Percentiles rank a stretch among this genome's conserved stretches.
Conservation (phyloP, 2,888 invertebrate genomes). For the Neria commutata region DNA sequence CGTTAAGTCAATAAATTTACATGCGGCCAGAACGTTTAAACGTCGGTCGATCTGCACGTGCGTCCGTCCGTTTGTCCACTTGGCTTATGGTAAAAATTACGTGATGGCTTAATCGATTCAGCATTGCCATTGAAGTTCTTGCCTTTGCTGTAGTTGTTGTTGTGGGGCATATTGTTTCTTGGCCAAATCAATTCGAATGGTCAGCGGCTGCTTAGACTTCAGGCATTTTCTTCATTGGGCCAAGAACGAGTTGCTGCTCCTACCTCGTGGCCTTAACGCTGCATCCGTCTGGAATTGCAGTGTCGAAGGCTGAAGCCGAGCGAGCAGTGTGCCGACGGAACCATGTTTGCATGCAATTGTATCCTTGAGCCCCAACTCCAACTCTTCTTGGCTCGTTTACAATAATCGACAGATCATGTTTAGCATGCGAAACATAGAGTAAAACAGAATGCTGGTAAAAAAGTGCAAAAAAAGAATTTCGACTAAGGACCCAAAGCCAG, state of each 20-base stretch:
- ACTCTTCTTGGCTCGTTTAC: conserved; percentile 27
- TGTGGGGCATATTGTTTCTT: not conserved
- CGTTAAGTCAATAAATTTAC: conserved; percentile 48
- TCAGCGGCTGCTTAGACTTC: conserved; percentile 28
- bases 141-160: not conserved
- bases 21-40: conserved; percentile 35
- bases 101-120: conserved; percentile 48
- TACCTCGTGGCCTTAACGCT: not conserved
- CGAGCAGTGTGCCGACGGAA: conserved; percentile 14
- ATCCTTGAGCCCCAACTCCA: conserved; percentile 20
- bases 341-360: conserved; percentile 21
- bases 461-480: conserved; percentile 23
- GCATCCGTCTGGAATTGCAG: not conserved
- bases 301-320: not conserved
- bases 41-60: not conserved
- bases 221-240: not conserved
- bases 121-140: conserved; percentile 13
- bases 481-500: too few species aligned
- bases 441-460: conserved; percentile 20
- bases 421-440: conserved; percentile 27
- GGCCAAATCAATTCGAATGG: conserved; percentile 28
- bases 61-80: conserved; percentile 33
- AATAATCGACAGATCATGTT: conserved; percentile 31
- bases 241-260: not conserved
- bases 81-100: conserved; percentile 44